These are phyloP conservation scores for Acrossocheilus wenchowensis DNA, from an alignment of 2,797 vertebrate species.

Conservation along the genomic window DNA sequence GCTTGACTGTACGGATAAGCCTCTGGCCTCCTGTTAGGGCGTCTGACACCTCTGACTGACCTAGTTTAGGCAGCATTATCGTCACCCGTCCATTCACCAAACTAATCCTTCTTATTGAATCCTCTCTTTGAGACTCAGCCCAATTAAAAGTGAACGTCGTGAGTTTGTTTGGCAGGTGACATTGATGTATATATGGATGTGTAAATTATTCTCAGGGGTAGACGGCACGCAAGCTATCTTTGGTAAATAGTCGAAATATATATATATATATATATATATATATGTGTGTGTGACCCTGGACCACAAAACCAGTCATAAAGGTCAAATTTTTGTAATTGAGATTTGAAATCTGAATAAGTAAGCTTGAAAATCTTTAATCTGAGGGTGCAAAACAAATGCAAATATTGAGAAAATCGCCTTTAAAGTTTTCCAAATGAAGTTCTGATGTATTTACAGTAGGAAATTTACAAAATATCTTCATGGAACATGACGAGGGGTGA, in stretches of 20 bases:
- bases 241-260: neutral
- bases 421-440: neutral
- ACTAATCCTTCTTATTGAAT: conserved; percentile 18
- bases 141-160: conserved; percentile 39
- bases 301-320: neutral
- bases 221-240: neutral
- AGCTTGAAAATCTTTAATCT: neutral
- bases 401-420: neutral
- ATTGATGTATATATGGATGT: conserved; percentile 38
- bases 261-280: too few species aligned
- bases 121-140: neutral
- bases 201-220: conserved; percentile 26
- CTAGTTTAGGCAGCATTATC: conserved; percentile 12
- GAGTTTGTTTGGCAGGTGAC: conserved; percentile 42
- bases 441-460: neutral
- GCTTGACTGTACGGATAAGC: conserved; percentile 17
- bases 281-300: neutral
- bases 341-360: neutral
- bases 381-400: neutral
- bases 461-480: neutral
- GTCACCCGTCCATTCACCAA: neutral
- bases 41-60: conserved; percentile 46
- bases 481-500: too few species aligned
- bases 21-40: conserved; percentile 17
- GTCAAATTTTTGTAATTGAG: neutral